A percentile compares a stretch with the other conserved stretches of the same genome.
Evolutionary conservation across 2,888 invertebrate genomes (phyloP).

Genomic region (Brachycybe producta): DNA sequence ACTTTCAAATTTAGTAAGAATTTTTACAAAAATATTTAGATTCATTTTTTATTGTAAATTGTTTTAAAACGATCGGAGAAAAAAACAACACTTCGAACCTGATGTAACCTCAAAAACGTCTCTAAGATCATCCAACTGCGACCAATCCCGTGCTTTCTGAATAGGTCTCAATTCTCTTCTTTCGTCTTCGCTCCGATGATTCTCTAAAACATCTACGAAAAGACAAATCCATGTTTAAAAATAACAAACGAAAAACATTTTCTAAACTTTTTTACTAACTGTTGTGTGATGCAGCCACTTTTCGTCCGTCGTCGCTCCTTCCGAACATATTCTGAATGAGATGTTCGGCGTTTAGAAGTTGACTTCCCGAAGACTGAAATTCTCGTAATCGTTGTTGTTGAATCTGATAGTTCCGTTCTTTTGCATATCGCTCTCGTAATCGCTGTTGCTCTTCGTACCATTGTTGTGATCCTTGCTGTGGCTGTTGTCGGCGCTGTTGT

Average conservation of each 20-base stretch:
- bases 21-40: no score
- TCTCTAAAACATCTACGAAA: no score
- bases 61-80: not conserved
- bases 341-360: constrained; percentile 13
- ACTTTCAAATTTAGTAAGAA: no score
- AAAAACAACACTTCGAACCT: not conserved
- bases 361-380: constrained; percentile 3
- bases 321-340: constrained; percentile 15
- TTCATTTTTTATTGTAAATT: no score
- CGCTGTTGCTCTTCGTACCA: constrained; percentile 7
- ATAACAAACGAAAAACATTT: no score
- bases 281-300: constrained; percentile 1
- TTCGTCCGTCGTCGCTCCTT: no score
- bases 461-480: no score
- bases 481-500: not conserved
- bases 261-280: no score
- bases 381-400: constrained; percentile 16
- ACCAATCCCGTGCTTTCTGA: constrained; percentile 13
- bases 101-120: constrained; percentile 2
- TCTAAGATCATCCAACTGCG: constrained; percentile 5
- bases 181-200: no score
- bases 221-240: no score
- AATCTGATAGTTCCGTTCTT: constrained; percentile 16
- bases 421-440: constrained; percentile 3
- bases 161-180: constrained; percentile 3